Percentiles rank a stretch among this genome's conserved stretches.
Evolutionary conservation across 1,140 invertebrate genomes (phyloP).

Genomic region (Drosophila nasuta): DNA sequence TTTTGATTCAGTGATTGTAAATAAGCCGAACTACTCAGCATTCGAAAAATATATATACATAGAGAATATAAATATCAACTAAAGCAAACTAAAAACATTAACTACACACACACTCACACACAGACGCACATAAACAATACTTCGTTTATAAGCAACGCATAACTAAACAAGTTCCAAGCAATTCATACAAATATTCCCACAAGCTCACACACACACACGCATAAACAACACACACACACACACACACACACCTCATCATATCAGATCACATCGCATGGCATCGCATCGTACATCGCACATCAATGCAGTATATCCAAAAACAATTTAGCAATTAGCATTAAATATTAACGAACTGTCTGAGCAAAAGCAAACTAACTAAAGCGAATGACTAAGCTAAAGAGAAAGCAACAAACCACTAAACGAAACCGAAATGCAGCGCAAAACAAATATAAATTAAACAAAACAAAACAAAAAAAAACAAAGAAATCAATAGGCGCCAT

Average conservation of each 20-base stretch:
- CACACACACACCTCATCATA: constrained; percentile 12
- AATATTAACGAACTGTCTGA: constrained; percentile 71
- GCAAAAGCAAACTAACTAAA: constrained; percentile 76
- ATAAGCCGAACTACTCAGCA: constrained; percentile 27
- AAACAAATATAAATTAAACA: not conserved
- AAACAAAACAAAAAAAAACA: not conserved
- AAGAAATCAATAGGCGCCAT: constrained; percentile 49
- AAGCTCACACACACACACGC: constrained; percentile 30
- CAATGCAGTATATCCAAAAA: constrained; percentile 61
- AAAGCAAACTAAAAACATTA: constrained; percentile 17
- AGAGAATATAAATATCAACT: constrained; percentile 30
- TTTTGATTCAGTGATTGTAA: constrained; percentile 22
- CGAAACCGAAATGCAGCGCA: constrained; percentile 49
- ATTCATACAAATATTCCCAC: constrained; percentile 51
- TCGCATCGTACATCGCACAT: constrained; percentile 42
- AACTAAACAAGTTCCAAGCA: constrained; percentile 71
- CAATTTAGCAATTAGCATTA: constrained; percentile 78
- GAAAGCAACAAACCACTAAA: constrained; percentile 51
- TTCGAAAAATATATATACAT: constrained; percentile 28
- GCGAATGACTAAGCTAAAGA: constrained; percentile 61
- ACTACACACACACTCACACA: constrained; percentile 1
- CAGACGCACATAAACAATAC: constrained; percentile 30
- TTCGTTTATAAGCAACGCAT: constrained; percentile 39
- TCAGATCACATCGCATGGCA: constrained; percentile 11
- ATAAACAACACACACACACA: constrained; percentile 29